A percentile compares a stretch with the other conserved stretches of the same genome.
Conservation (phyloP, 2,113 vertebrate species). For the Piprites chloris region DNA sequence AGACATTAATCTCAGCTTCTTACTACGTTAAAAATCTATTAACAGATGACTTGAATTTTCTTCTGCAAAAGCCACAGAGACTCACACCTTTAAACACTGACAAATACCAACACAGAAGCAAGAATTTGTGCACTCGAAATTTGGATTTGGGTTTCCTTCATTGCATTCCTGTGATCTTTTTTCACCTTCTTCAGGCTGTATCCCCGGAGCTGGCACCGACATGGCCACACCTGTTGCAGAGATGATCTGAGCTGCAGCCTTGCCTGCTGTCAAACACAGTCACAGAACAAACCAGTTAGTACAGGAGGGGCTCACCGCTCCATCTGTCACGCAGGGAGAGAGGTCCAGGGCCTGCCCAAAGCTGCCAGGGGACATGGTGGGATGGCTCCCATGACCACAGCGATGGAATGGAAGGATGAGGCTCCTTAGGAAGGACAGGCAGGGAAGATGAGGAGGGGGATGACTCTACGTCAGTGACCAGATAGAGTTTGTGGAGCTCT, state of each 20-base stretch:
- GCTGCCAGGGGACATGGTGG: neutral
- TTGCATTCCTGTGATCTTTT: neutral
- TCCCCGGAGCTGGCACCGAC: constrained; percentile 84
- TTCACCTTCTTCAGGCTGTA: constrained; percentile 73
- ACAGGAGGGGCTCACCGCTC: neutral
- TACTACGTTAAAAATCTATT: neutral
- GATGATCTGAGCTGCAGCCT: constrained; percentile 89
- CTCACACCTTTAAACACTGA: neutral
- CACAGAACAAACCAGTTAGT: neutral
- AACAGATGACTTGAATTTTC: neutral
- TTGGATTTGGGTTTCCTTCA: constrained; percentile 7
- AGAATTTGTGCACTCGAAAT: constrained; percentile 22
- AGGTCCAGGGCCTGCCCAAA: neutral
- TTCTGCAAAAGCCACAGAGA: neutral
- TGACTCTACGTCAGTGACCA: neutral
- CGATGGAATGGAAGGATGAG: neutral
- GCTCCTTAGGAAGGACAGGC: neutral
- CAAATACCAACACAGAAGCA: neutral
- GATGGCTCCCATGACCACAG: neutral
- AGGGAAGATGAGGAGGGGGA: neutral
- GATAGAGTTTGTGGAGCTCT: neutral
- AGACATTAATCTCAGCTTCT: neutral
- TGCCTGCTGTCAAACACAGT: constrained; percentile 75
- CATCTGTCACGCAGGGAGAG: neutral
- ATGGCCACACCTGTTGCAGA: constrained; percentile 87